Evolutionary conservation across 2,113 vertebrate species (phyloP).

Genomic region (Odontesthes bonariensis): DNA sequence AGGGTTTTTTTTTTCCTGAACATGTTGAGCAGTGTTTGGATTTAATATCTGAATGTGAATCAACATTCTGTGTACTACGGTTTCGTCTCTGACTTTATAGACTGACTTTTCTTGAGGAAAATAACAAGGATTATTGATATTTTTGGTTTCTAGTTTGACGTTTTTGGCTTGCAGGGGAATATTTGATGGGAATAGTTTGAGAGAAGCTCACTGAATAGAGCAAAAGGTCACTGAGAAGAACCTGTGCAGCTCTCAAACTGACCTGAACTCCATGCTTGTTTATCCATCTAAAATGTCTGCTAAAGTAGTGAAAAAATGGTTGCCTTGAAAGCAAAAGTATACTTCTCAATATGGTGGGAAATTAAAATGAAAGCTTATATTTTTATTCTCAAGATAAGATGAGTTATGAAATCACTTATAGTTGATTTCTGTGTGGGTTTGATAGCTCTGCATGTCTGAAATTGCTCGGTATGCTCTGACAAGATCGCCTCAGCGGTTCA

Average conservation of each 20-base stretch:
- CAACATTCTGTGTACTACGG: neutral
- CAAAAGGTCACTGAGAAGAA: neutral
- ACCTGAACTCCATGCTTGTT: neutral
- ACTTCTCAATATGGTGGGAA: neutral
- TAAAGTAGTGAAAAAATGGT: neutral
- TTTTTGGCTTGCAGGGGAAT: neutral
- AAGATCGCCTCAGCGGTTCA: neutral
- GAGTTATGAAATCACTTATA: too few species aligned
- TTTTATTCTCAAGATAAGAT: neutral
- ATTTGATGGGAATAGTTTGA: neutral
- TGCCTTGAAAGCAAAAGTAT: neutral
- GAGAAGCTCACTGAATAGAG: neutral
- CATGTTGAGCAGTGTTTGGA: slow-evolving; percentile 2
- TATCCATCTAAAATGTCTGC: neutral
- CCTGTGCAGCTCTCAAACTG: neutral
- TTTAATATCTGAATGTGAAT: slow-evolving; percentile 13
- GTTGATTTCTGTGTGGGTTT: neutral
- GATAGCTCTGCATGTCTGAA: neutral
- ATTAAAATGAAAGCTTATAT: neutral
- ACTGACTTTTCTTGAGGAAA: neutral
- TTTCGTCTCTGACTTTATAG: neutral
- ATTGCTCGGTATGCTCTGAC: neutral
- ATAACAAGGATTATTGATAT: neutral
- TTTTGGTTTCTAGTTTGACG: neutral
- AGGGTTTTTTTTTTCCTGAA: slow-evolving; percentile 4